Evolutionary conservation across 1,140 invertebrate genomes (phyloP).

Genomic region (Lepidurus couesii): DNA sequence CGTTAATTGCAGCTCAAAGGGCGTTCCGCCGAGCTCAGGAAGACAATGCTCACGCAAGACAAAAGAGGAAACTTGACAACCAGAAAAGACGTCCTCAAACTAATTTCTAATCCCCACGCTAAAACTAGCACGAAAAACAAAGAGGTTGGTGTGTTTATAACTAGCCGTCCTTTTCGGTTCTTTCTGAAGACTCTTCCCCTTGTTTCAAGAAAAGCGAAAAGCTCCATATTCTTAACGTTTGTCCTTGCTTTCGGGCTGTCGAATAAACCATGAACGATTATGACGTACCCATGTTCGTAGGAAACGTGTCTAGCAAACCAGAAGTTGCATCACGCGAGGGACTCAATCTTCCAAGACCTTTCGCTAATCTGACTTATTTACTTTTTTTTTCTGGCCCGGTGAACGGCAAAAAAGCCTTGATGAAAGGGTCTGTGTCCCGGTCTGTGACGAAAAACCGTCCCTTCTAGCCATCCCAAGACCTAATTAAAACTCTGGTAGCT

Average conservation of each 20-base stretch:
- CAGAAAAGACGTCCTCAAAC: too few relatives aligned
- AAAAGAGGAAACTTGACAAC: too few relatives aligned
- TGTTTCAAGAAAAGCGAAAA: too few relatives aligned
- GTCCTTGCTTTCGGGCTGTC: slow-evolving; percentile 4
- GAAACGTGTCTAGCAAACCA: slow-evolving; percentile 1
- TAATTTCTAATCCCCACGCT: too few relatives aligned
- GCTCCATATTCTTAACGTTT: neutral
- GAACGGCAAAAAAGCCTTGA: neutral
- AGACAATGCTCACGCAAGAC: too few relatives aligned
- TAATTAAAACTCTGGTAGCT: slow-evolving; percentile 11
- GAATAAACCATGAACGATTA: neutral
- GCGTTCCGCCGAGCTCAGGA: neutral
- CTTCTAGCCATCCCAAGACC: neutral
- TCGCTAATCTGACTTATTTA: neutral
- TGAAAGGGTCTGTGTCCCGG: neutral
- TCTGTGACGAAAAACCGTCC: slow-evolving; percentile 11
- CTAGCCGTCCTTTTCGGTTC: too few relatives aligned
- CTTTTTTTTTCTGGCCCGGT: neutral
- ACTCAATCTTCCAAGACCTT: neutral
- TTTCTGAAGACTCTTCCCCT: too few relatives aligned
- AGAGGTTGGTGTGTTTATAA: too few relatives aligned
- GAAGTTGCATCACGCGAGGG: neutral
- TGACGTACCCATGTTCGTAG: neutral
- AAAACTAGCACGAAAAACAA: too few relatives aligned
- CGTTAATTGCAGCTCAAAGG: slow-evolving; percentile 15